Evolutionary conservation across 2,113 vertebrate species (phyloP).

Genomic region (Puntigrus tetrazona): DNA sequence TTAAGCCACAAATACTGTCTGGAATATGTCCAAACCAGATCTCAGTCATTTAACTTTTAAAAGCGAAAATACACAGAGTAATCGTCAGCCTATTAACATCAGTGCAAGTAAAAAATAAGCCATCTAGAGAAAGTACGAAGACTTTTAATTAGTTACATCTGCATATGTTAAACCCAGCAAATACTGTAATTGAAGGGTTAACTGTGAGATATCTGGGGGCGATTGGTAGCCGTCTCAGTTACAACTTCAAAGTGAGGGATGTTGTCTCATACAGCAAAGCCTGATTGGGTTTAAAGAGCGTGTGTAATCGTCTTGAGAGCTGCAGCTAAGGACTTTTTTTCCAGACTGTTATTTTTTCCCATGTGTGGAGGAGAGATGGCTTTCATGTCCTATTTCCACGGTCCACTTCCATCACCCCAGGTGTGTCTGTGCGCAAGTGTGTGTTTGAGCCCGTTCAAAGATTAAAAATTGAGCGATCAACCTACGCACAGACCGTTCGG

Average conservation of each 20-base stretch:
- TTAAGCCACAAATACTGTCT: too few relatives aligned
- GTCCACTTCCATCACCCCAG: slow-evolving; percentile 30
- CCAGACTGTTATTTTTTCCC: background rate
- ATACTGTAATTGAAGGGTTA: background rate
- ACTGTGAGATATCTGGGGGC: background rate
- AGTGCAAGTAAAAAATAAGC: background rate
- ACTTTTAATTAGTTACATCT: background rate
- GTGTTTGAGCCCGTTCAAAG: background rate
- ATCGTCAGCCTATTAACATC: background rate
- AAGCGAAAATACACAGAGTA: background rate
- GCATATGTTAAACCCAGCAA: background rate
- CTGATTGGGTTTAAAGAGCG: slow-evolving; percentile 35
- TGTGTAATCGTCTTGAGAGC: slow-evolving; percentile 25
- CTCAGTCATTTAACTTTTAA: too few relatives aligned
- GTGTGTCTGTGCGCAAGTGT: slow-evolving; percentile 18
- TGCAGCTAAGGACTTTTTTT: slow-evolving; percentile 18
- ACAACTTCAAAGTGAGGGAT: slow-evolving; percentile 22
- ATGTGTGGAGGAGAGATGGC: slow-evolving; percentile 30
- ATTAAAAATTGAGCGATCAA: slow-evolving; percentile 43
- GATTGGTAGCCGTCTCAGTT: slow-evolving; percentile 15
- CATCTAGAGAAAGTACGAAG: background rate
- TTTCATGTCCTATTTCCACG: slow-evolving; percentile 34
- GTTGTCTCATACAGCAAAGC: slow-evolving; percentile 24
- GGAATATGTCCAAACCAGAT: too few relatives aligned
- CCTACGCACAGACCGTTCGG: slow-evolving; percentile 29